Evolutionary conservation across 2,113 vertebrate species (phyloP), one percentile per base, ranked within the genome.

Genomic region (Isurus oxyrinchus): DNA sequence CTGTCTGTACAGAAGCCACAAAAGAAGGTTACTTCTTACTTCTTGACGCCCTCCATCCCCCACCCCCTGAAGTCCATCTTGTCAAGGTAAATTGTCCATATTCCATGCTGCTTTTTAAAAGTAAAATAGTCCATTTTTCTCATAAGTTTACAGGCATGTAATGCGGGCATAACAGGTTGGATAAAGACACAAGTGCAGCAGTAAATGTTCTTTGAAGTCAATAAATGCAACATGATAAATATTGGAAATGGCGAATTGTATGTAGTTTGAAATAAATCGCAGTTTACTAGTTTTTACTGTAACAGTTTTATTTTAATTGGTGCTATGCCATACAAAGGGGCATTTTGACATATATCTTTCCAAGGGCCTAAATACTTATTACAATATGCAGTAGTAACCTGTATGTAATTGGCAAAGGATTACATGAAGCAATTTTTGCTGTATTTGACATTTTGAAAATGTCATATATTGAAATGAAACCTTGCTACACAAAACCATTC

Each of bases 291-390:
- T 16, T 66, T 94, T 40, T 44, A 66, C 21, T 66, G n/a, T 23
- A 40, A 21, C 0, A n/a, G 90, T 93, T 93, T 93, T 93, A 93
- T 66, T 94, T 94, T 49, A 72, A 72, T 95, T 95, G 61, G 3
- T 40, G 40, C 25, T 31, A 61, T 55, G 40, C 31, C 66, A 72
- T 7, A 63, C 35, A 93, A 63, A 95, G 44, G 66, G 94, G 53
- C 66, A 69, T 53, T 5, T 95, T 95, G 44, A 95, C 6, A 95
- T 69, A 49, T 44, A 44, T 67, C 61, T 21, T 67, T 5, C 21
- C 61, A 94, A 40, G 23, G n/a, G 21, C 10, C 59, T 67, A 49
- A 66, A 49, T 95, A 55, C 4, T 27, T 16, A 63, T 63, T 35
- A 94, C 13, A 61, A 53, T 69, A 44, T 57, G 61, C 10, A 31